A percentile compares a stretch with the other conserved stretches of the same genome.
Evolutionary conservation across 2,888 invertebrate genomes (phyloP).

Genomic region (Cinara cedri): DNA sequence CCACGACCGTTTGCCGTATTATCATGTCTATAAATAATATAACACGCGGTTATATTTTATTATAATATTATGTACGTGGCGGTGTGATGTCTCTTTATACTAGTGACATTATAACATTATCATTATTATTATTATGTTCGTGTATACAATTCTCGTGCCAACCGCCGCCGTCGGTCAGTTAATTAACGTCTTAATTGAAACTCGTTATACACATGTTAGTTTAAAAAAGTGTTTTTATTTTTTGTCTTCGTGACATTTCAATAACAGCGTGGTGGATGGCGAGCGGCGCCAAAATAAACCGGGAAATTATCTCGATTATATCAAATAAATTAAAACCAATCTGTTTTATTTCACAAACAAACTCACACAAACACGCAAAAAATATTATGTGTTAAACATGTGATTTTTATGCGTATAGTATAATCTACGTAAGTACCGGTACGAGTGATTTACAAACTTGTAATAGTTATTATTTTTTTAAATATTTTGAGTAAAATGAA

Average conservation of each 20-base stretch:
- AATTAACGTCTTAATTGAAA: slow-evolving; percentile 52
- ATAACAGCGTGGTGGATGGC: background rate
- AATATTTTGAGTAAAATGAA: background rate
- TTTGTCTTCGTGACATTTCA: background rate
- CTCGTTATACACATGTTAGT: slow-evolving; percentile 45
- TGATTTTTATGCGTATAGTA: no score
- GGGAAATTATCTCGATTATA: background rate
- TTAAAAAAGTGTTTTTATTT: background rate
- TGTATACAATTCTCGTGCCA: slow-evolving; percentile 1
- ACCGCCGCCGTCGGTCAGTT: slow-evolving; percentile 10
- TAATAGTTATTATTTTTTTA: background rate
- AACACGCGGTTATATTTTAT: background rate
- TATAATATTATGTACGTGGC: background rate
- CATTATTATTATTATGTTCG: background rate
- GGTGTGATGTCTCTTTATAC: background rate
- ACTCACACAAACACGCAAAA: background rate
- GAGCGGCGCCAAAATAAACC: background rate
- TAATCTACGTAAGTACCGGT: no score
- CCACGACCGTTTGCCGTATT: background rate
- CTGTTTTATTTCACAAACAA: background rate
- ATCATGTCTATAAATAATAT: slow-evolving; percentile 46
- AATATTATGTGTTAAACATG: no score
- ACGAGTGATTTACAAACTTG: no score
- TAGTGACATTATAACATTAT: background rate
- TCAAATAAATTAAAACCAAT: background rate